phyloP scores from a whole-genome alignment of 2,888 invertebrate genomes.

The Polydrusus cervinus region DNA sequence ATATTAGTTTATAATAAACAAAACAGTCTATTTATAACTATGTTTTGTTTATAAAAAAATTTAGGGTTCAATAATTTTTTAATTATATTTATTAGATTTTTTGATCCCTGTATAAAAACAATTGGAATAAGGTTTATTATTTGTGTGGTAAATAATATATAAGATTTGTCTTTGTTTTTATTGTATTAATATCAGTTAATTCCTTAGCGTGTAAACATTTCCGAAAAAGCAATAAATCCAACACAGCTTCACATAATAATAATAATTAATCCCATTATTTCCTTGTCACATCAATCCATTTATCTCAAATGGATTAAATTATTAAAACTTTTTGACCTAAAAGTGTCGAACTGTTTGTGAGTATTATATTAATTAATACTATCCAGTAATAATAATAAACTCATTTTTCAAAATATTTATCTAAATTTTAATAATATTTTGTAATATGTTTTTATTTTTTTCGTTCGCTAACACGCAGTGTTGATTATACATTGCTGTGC shows the following conservation, averaged over 20 bases:
- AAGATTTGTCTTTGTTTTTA: no score
- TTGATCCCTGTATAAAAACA: no score
- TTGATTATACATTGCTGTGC: no score
- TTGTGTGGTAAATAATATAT: no score
- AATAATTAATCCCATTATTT: background rate
- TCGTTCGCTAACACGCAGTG: no score
- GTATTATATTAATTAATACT: no score
- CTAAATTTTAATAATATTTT: background rate
- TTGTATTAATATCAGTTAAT: constrained; percentile 5
- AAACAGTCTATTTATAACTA: no score
- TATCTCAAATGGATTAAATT: constrained; percentile 2
- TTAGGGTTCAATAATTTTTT: no score
- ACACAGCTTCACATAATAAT: background rate
- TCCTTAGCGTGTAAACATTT: background rate
- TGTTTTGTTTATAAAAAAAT: no score
- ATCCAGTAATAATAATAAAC: background rate
- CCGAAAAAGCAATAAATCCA: background rate
- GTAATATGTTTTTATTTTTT: background rate
- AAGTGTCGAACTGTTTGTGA: background rate
- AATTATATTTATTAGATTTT: no score
- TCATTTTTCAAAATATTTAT: background rate
- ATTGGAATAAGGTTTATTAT: background rate
- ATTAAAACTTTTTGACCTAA: background rate
- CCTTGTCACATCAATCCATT: background rate
- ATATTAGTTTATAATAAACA: no score